Percentiles rank a stretch among this genome's conserved stretches.
Evolutionary conservation across 2,113 vertebrate species (phyloP).

Genomic region (Nicator chloris): DNA sequence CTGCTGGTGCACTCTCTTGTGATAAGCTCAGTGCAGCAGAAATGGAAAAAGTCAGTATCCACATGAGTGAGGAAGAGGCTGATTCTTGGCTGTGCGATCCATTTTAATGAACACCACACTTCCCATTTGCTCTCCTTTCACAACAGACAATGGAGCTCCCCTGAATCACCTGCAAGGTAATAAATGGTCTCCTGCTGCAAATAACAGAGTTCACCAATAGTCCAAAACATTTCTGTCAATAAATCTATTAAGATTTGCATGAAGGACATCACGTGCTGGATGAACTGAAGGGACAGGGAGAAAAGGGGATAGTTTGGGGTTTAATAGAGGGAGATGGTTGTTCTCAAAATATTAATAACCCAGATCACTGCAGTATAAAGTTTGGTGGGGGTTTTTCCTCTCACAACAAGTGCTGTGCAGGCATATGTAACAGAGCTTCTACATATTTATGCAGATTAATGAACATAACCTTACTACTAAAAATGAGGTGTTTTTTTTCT

Average conservation of each 20-base stretch:
- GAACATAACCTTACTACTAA: not conserved
- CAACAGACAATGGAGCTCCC: not conserved
- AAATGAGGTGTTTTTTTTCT: not conserved
- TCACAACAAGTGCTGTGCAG: not conserved
- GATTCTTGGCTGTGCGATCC: not conserved
- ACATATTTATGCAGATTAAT: not conserved
- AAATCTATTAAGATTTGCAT: not conserved
- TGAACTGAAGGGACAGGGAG: not conserved
- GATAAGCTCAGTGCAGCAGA: conserved; percentile 29
- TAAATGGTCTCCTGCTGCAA: not conserved
- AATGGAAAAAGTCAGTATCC: conserved; percentile 6
- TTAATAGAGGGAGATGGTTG: not conserved
- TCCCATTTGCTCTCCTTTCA: not conserved
- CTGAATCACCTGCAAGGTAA: not conserved
- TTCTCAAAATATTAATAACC: not conserved
- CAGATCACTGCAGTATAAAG: not conserved
- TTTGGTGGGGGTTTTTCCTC: not conserved
- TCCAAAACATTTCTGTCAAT: not conserved
- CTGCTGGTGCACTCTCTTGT: not conserved
- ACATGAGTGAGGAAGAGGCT: not conserved
- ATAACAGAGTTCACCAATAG: not conserved
- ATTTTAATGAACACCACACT: not conserved
- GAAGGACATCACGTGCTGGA: not conserved
- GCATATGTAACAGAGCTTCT: not conserved
- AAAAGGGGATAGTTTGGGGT: not conserved